Percentiles rank a stretch among this genome's conserved stretches.
phyloP scores from a whole-genome alignment of 2,113 vertebrate species.

The Catagonus wagneri region DNA sequence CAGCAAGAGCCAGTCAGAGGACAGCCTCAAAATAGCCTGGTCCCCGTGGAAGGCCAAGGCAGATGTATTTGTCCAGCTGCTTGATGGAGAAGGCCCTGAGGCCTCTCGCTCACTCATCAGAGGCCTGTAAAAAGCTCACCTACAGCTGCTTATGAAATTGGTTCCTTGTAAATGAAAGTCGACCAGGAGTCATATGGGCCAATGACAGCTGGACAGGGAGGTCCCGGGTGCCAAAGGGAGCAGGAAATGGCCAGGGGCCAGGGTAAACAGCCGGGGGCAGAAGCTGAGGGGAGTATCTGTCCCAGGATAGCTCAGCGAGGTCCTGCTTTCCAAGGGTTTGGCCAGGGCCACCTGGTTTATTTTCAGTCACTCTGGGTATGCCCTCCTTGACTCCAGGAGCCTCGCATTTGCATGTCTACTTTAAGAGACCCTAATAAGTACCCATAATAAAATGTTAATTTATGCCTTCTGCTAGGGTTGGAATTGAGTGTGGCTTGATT shows the following conservation, averaged over 20 bases:
- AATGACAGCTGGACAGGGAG: conserved; percentile 65
- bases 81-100: not conserved
- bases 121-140: conserved; percentile 71
- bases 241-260: conserved; percentile 73
- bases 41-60: conserved; percentile 4
- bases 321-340: conserved; percentile 75
- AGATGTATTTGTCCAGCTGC: conserved; percentile 60
- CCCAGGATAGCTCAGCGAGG: conserved; percentile 62
- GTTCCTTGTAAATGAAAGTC: conserved; percentile 71
- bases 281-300: conserved; percentile 59
- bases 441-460: conserved; percentile 79
- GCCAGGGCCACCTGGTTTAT: conserved; percentile 60
- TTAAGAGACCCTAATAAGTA: conserved; percentile 77
- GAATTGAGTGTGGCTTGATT: conserved; percentile 68
- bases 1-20: conserved; percentile 48
- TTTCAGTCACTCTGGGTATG: conserved; percentile 75
- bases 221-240: not conserved
- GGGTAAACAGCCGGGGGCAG: conserved; percentile 61
- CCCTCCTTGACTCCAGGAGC: conserved; percentile 61
- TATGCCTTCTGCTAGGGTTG: conserved; percentile 78
- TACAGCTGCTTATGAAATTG: conserved; percentile 73
- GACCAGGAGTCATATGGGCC: conserved; percentile 57
- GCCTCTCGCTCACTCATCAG: not conserved
- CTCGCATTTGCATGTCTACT: conserved; percentile 76
- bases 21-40: conserved; percentile 30